Base-by-base conservation (phyloP, 2,888 invertebrate species). In the Lithophane semibrunnea region DNA sequence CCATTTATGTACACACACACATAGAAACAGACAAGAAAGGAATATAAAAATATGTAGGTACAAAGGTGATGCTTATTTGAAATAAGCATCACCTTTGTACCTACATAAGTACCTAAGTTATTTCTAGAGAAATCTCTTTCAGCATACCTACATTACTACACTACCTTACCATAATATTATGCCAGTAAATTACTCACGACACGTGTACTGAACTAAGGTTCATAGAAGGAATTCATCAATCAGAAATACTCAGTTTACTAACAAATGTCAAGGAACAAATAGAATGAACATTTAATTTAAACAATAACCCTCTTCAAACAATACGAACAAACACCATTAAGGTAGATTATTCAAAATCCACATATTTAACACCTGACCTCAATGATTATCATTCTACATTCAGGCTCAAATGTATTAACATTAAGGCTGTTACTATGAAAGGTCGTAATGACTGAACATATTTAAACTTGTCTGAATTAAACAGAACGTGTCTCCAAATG, bases 401-500 rank as follows among this genome's bases (percentile, higher is more conserved):
- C 81, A 69, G 67, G 58, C 80, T 79, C 21, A 79, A 86, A 81
- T 88, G 83, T 79, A 80, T 80, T 77, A 82, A 78, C 86, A 88
- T 84, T 82, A 88, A 89, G 86, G 81, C 68, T 82, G 83, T 77
- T 79, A 84, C 86, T 87, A 88, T 88, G 86, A 88, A 86, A 88
- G 85, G 86, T 79, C 81, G 84, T 89, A 90, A 90, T 87, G 88
- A 87, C 85, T 75, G 86, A 90, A 91, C 89, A 88, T 91, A 91
- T 92, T 92, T 91, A 90, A 90, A 90, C 86, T 87, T 89, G 84
- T 86, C 85, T 88, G 83, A 92, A 92, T 92, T 91, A 92, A 90
- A 86, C 86, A 85, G 87, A 88, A 90, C 90, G 88, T 88, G 90
- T 89, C 91, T 88, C 86, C 83, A 86, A 90, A 90, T 88, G 88